Evolutionary conservation across 2,888 invertebrate genomes (phyloP).

Genomic region (Acrocera orbiculus): DNA sequence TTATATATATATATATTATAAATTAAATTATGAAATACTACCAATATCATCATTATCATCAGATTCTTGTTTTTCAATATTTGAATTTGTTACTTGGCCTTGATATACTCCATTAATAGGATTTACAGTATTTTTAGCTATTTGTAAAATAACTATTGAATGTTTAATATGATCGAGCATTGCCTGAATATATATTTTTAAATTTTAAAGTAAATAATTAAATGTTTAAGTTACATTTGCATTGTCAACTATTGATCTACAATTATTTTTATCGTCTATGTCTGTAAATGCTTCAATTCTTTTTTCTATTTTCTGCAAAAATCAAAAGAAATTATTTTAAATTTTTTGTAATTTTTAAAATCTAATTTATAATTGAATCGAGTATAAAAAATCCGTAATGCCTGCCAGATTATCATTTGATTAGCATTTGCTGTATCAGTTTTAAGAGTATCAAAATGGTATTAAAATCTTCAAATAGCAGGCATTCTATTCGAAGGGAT

Average conservation of each 20-base stretch:
- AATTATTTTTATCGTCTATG: constrained; percentile 48
- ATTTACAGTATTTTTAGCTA: constrained; percentile 90
- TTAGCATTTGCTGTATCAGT: too few relatives aligned
- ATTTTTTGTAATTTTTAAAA: not conserved
- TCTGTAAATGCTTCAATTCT: constrained; percentile 45
- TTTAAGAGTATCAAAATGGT: too few relatives aligned
- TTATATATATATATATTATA: not conserved
- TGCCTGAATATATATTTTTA: constrained; percentile 38
- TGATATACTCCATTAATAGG: constrained; percentile 80
- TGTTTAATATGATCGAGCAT: constrained; percentile 97
- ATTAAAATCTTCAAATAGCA: too few relatives aligned
- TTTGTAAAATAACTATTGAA: constrained; percentile 93
- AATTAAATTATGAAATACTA: not conserved
- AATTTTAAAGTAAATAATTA: constrained; percentile 13
- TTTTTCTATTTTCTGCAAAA: constrained; percentile 47
- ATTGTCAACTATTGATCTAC: constrained; percentile 52
- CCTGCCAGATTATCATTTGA: too few relatives aligned
- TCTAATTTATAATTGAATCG: too few relatives aligned
- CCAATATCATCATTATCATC: constrained; percentile 6
- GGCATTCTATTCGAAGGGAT: too few relatives aligned
- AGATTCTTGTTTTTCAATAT: constrained; percentile 1
- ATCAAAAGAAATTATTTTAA: not conserved
- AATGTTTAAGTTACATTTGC: constrained; percentile 67
- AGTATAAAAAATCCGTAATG: too few relatives aligned
- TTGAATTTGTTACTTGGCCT: constrained; percentile 33